phyloP scores from a whole-genome alignment of 2,113 vertebrate species.

The Apeltes quadracus region DNA sequence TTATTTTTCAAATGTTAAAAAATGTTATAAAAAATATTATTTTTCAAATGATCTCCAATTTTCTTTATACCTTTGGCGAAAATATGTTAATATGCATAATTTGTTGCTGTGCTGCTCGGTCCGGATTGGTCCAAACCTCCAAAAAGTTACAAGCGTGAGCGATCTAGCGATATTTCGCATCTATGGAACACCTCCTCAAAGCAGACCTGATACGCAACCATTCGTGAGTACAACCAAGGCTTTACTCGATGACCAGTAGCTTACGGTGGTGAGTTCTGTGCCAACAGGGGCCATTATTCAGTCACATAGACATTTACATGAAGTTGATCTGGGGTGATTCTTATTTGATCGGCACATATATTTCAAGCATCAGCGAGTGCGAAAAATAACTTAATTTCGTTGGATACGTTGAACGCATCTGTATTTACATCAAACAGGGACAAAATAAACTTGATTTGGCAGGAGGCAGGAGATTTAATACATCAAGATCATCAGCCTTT shows the following conservation, averaged over 20 bases:
- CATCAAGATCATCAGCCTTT: not conserved
- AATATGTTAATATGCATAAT: no score
- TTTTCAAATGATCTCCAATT: not conserved
- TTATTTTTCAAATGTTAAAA: not conserved
- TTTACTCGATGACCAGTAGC: not conserved
- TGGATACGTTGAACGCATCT: not conserved
- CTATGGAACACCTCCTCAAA: no score
- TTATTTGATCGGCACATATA: not conserved
- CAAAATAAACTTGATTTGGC: not conserved
- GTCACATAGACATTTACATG: slow-evolving; percentile 1
- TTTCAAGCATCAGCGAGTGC: not conserved
- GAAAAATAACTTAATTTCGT: not conserved
- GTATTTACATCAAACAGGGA: not conserved
- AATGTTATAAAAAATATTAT: no score
- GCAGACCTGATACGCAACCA: no score
- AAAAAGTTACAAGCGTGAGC: no score
- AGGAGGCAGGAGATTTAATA: not conserved
- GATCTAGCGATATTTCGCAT: no score
- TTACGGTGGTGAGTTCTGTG: not conserved
- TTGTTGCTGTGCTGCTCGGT: no score
- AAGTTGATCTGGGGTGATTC: not conserved
- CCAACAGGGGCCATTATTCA: not conserved
- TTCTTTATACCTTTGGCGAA: not conserved
- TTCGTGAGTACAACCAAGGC: not conserved
- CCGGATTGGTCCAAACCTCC: not conserved